These are phyloP conservation scores for Oryzias celebensis DNA, from an alignment of 2,113 vertebrate genomes.

Conservation along the genomic window DNA sequence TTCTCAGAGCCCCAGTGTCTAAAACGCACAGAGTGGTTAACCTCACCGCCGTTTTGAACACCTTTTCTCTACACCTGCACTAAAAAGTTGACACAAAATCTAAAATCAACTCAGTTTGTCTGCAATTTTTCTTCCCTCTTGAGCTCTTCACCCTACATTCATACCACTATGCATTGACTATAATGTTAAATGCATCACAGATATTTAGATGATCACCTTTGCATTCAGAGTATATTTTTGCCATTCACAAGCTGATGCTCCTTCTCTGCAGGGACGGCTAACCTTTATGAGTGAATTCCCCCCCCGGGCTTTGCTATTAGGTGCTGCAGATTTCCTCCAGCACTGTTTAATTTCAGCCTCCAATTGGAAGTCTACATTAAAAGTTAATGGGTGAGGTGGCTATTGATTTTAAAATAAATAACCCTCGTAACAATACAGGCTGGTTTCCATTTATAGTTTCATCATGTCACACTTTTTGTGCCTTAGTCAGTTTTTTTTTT, in stretches of 20 bases:
- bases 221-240: constrained; percentile 53
- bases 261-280: constrained; percentile 36
- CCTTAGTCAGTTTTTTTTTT: background rate
- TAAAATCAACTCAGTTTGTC: too few relatives aligned
- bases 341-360: constrained; percentile 78
- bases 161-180: constrained; percentile 61
- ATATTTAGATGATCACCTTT: constrained; percentile 63
- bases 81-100: too few relatives aligned
- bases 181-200: constrained; percentile 58
- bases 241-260: constrained; percentile 49
- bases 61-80: too few relatives aligned
- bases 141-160: constrained; percentile 11
- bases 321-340: constrained; percentile 71
- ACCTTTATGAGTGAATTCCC: constrained; percentile 63
- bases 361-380: constrained; percentile 77
- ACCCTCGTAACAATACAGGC: constrained; percentile 72
- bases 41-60: too few relatives aligned
- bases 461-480: constrained; percentile 49
- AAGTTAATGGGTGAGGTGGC: constrained; percentile 75
- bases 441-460: constrained; percentile 77
- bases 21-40: too few relatives aligned
- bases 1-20: too few relatives aligned
- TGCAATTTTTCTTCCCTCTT: too few relatives aligned
- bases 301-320: constrained; percentile 67
- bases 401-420: constrained; percentile 82